Conservation (phyloP, 2,888 invertebrate genomes). For the Erebia ligea region DNA sequence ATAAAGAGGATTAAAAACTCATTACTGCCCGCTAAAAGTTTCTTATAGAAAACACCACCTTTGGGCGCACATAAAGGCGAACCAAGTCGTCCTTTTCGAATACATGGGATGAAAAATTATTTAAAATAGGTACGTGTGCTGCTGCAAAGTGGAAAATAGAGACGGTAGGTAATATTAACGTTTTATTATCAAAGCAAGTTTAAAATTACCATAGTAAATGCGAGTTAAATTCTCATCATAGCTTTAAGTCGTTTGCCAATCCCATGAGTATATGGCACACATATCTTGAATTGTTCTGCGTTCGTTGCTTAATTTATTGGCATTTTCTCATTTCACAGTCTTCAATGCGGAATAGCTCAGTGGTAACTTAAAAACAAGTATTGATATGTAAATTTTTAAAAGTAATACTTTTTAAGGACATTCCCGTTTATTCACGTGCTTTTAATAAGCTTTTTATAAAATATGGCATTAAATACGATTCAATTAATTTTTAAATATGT, state of each 20-base stretch:
- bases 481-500: too few species aligned
- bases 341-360: constrained; percentile 8
- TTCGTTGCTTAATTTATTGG: constrained; percentile 17
- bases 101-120: too few species aligned
- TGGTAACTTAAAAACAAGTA: not conserved
- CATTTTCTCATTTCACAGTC: constrained; percentile 13
- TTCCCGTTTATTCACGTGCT: not conserved
- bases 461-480: too few species aligned
- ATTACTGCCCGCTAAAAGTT: too few species aligned
- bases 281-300: constrained; percentile 13
- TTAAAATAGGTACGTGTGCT: not conserved
- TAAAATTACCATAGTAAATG: not conserved
- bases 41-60: too few species aligned
- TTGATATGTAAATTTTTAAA: constrained; percentile 2
- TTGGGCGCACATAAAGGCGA: too few species aligned
- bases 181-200: constrained; percentile 8
- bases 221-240: not conserved
- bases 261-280: constrained; percentile 1
- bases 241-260: constrained; percentile 8
- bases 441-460: too few species aligned
- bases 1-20: too few species aligned
- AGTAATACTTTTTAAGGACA: constrained; percentile 14
- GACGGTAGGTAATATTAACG: not conserved
- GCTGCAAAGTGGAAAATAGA: not conserved
- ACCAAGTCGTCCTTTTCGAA: too few species aligned